Percentiles rank a stretch among this genome's conserved stretches.
Evolutionary conservation across 2,797 vertebrate genomes (phyloP).

Genomic region (Enteromius radiatus): DNA sequence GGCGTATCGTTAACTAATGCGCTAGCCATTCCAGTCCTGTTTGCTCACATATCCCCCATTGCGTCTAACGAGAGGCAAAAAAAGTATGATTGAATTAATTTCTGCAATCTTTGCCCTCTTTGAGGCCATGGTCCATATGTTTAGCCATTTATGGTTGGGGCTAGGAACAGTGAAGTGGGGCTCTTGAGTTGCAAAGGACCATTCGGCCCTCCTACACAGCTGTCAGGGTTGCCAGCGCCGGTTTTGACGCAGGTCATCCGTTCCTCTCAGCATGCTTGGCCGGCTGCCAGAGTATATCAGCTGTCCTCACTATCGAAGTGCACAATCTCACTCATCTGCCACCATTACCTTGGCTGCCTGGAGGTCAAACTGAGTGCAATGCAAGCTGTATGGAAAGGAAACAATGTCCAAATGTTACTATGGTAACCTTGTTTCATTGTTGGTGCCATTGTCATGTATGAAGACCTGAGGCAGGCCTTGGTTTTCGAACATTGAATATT

Average conservation of each 20-base stretch:
- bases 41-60: conserved; percentile 2
- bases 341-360: neutral
- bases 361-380: conserved; percentile 33
- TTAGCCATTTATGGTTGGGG: conserved; percentile 8
- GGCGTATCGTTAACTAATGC: neutral
- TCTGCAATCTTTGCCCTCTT: conserved; percentile 22
- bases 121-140: conserved; percentile 27
- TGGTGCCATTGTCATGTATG: neutral
- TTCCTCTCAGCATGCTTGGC: conserved; percentile 34
- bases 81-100: conserved; percentile 18
- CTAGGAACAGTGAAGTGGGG: conserved; percentile 10
- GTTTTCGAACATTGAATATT: neutral
- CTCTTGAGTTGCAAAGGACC: conserved; percentile 18
- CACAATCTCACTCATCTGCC: conserved; percentile 1
- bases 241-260: conserved; percentile 31
- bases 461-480: neutral
- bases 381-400: conserved; percentile 8
- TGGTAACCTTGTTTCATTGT: conserved; percentile 8
- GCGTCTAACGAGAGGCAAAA: neutral
- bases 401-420: conserved; percentile 55
- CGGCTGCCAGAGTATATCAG: conserved; percentile 18
- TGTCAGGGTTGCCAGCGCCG: conserved; percentile 50
- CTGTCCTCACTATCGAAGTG: conserved; percentile 29
- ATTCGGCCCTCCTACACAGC: conserved; percentile 23
- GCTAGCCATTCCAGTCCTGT: neutral